These are phyloP conservation scores for Rousettus leschenaultii DNA, from an alignment of 2,113 vertebrate species.

Conservation along the genomic window DNA sequence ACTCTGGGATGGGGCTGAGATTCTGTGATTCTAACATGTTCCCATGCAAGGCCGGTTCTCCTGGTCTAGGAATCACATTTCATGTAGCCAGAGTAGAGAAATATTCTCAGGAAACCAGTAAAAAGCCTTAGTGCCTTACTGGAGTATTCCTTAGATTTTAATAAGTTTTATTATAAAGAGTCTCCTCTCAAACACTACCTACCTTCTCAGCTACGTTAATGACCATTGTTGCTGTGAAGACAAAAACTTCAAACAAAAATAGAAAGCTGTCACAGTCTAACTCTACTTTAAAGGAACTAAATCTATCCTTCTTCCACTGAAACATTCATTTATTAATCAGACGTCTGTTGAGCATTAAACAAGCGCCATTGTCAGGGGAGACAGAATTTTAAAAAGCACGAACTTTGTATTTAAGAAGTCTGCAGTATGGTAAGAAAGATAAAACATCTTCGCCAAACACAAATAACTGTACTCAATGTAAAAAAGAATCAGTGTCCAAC, in stretches of 20 bases:
- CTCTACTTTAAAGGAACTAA: not conserved
- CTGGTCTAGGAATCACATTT: not conserved
- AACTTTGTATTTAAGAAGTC: not conserved
- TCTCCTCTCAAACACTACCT: not conserved
- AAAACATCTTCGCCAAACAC: not conserved
- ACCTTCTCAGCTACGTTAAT: not conserved
- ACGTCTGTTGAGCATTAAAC: not conserved
- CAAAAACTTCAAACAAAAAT: not conserved
- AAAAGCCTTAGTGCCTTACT: not conserved
- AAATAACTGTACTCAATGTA: fast-evolving
- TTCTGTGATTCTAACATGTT: not conserved
- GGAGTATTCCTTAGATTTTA: not conserved
- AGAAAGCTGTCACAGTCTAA: not conserved
- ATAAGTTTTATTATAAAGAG: not conserved
- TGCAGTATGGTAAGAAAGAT: not conserved
- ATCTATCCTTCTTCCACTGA: not conserved
- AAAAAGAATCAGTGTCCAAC: not conserved
- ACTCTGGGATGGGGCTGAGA: not conserved
- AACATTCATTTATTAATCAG: not conserved
- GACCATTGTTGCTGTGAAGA: not conserved
- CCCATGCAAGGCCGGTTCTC: not conserved
- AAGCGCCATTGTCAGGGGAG: not conserved
- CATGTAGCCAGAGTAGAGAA: not conserved
- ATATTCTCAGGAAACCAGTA: not conserved
- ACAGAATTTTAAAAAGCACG: not conserved